phyloP scores from a whole-genome alignment of 2,797 vertebrate species.

The Rousettus madagascariensis region DNA sequence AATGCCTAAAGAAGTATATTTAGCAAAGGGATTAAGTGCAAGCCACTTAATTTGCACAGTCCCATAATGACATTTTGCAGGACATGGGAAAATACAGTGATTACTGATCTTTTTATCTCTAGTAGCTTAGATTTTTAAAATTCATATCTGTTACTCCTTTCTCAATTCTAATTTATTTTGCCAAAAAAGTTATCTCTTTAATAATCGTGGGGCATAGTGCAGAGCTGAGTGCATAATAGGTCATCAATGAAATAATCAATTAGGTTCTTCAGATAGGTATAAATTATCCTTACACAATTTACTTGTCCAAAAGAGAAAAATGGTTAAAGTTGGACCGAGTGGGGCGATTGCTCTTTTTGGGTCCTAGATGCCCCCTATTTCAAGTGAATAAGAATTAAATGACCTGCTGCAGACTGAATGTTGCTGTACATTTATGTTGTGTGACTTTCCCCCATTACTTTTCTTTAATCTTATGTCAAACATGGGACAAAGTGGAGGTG shows the following conservation, averaged over 20 bases:
- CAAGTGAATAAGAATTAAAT: constrained; percentile 52
- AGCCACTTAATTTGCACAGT: constrained; percentile 13
- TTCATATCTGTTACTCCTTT: constrained; percentile 1
- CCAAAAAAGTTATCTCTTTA: constrained; percentile 27
- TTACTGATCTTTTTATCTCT: constrained; percentile 30
- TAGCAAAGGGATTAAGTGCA: constrained; percentile 3
- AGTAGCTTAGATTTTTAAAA: constrained; percentile 4
- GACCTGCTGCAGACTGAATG: not conserved
- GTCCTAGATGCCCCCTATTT: not conserved
- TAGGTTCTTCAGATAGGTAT: not conserved
- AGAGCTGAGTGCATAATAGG: not conserved
- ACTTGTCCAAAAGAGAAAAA: not conserved
- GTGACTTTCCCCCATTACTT: constrained; percentile 12
- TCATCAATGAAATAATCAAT: constrained; percentile 40
- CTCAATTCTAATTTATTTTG: constrained; percentile 39
- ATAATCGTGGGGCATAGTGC: not conserved
- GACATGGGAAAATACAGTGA: not conserved
- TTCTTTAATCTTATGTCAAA: not conserved
- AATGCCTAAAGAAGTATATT: not conserved
- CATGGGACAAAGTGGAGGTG: not conserved
- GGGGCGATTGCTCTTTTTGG: not conserved
- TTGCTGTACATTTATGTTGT: not conserved
- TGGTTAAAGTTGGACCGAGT: not conserved
- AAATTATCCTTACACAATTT: constrained; percentile 27
- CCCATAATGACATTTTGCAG: not conserved